phyloP scores from a whole-genome alignment of 2,113 vertebrate species.

The Lepisosteus osseus region DNA sequence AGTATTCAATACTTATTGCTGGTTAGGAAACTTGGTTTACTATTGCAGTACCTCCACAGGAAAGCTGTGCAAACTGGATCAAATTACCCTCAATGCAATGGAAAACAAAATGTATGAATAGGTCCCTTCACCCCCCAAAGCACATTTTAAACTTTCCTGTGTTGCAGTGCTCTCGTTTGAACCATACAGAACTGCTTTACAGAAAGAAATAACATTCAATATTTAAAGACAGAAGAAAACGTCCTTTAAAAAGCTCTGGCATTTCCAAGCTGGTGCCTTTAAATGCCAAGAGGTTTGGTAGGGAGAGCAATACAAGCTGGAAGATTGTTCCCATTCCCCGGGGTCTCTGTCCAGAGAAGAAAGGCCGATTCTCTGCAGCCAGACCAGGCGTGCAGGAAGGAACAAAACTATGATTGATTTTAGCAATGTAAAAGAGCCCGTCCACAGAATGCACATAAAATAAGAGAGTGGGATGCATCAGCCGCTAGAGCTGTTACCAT shows the following conservation, averaged over 20 bases:
- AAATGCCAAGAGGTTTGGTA: conserved; percentile 54
- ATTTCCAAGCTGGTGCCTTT: conserved; percentile 37
- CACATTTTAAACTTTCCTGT: conserved; percentile 1
- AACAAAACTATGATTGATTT: conserved; percentile 20
- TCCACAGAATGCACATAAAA: conserved; percentile 13
- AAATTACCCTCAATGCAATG: too few relatives aligned
- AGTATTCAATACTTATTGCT: too few relatives aligned
- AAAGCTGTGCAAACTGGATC: too few relatives aligned
- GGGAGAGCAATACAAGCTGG: conserved; percentile 45
- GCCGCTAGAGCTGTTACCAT: neutral
- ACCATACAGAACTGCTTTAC: conserved; percentile 45
- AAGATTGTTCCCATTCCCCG: conserved; percentile 49
- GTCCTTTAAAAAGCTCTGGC: conserved; percentile 45
- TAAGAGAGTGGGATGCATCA: neutral
- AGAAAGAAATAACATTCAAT: conserved; percentile 23
- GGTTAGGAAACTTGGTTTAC: too few relatives aligned
- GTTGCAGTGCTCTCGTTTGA: conserved; percentile 34
- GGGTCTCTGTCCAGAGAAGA: conserved; percentile 36
- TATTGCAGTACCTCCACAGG: too few relatives aligned
- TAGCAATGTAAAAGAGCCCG: neutral
- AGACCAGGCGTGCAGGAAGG: neutral
- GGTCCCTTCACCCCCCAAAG: too few relatives aligned
- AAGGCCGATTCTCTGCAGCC: conserved; percentile 47
- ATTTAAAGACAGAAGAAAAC: conserved; percentile 32
- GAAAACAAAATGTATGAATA: too few relatives aligned